Conservation (phyloP, 2,888 invertebrate genomes). For the Cerceris rybyensis region DNA sequence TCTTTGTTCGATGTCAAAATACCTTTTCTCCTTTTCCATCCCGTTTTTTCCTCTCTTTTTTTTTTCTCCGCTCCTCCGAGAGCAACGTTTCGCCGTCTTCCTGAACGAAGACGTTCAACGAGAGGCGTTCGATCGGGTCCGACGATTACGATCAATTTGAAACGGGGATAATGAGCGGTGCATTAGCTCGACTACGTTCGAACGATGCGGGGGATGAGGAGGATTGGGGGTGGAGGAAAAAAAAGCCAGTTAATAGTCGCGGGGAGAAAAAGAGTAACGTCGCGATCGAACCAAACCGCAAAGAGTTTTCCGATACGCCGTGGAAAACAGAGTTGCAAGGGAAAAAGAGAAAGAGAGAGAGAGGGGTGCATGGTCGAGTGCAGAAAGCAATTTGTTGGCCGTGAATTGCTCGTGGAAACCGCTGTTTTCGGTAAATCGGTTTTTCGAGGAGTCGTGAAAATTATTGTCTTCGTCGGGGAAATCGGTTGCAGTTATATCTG, state of each 20-base stretch:
- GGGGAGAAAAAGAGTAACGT: constrained; percentile 31
- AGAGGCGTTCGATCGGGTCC: constrained; percentile 1
- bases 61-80: not conserved
- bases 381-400: constrained; percentile 62
- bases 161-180: constrained; percentile 54
- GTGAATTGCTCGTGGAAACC: constrained; percentile 47
- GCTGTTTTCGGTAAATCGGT: constrained; percentile 28
- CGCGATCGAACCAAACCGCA: constrained; percentile 55
- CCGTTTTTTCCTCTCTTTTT: not conserved
- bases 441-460: constrained; percentile 23
- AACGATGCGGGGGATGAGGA: constrained; percentile 2
- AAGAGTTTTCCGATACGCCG: constrained; percentile 61
- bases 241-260: constrained; percentile 57
- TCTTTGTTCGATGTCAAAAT: constrained; percentile 67
- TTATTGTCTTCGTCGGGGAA: constrained; percentile 32
- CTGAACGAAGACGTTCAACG: constrained; percentile 30
- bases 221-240: constrained; percentile 6
- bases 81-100: constrained; percentile 2
- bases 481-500: constrained; percentile 22
- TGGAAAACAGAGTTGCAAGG: constrained; percentile 29
- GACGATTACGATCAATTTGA: constrained; percentile 62
- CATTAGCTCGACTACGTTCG: constrained; percentile 31
- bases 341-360: not conserved
- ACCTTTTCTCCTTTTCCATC: constrained; percentile 28
- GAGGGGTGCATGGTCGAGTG: constrained; percentile 31